phyloP scores from a whole-genome alignment of 2,888 invertebrate genomes.

The Volucella zonaria region DNA sequence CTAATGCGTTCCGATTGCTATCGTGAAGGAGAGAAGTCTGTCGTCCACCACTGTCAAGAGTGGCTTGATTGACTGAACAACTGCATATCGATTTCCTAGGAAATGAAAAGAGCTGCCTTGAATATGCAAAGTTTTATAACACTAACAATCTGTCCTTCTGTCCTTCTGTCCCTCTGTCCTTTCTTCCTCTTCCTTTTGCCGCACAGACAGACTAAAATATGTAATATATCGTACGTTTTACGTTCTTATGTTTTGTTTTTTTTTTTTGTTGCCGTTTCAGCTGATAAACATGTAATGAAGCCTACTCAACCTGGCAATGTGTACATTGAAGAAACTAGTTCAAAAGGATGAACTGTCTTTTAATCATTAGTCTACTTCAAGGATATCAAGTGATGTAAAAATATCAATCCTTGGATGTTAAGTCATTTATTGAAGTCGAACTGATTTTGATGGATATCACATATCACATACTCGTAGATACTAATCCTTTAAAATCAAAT shows the following conservation, averaged over 20 bases:
- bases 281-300: slow-evolving; percentile 79
- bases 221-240: neutral
- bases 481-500: slow-evolving; percentile 54
- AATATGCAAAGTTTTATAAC: slow-evolving; percentile 18
- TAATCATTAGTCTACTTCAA: slow-evolving; percentile 21
- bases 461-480: slow-evolving; percentile 3
- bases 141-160: neutral
- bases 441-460: slow-evolving; percentile 47
- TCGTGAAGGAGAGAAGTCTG: slow-evolving; percentile 47
- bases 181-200: slow-evolving; percentile 22
- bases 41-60: slow-evolving; percentile 56
- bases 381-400: slow-evolving; percentile 45
- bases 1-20: slow-evolving; percentile 46
- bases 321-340: slow-evolving; percentile 81
- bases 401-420: slow-evolving; percentile 38
- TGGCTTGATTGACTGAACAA: slow-evolving; percentile 61
- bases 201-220: neutral
- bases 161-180: neutral
- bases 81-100: slow-evolving; percentile 60
- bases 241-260: slow-evolving; percentile 35
- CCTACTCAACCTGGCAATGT: slow-evolving; percentile 81
- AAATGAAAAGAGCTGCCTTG: slow-evolving; percentile 36
- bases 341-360: slow-evolving; percentile 77
- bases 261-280: slow-evolving; percentile 60
- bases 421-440: slow-evolving; percentile 57